Evolutionary conservation across 2,888 invertebrate genomes (phyloP), one percentile per base, ranked within the genome.

Genomic region (Phengaris arion): DNA sequence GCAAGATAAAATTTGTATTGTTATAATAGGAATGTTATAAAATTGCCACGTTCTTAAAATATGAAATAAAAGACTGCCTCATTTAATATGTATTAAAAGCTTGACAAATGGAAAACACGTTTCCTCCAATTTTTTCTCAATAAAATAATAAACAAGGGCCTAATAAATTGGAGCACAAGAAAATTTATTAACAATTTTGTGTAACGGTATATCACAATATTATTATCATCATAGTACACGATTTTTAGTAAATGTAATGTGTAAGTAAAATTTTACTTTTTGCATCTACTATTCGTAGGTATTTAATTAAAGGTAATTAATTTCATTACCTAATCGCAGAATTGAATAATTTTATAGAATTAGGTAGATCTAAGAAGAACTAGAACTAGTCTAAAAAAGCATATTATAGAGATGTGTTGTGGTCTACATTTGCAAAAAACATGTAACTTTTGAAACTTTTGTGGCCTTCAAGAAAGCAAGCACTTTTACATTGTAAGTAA

Each of bases 41-140:
- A 64, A 64, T 64, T 64, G 64, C 35, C 64, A 13, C 64, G 64
- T 64, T 64, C 64, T 45, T 64, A 64, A 59, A 64, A 64, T 64
- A 64, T 64, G 64, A 64, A 64, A 64, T 64, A 64, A 64, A 45
- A 45, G 35, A 64, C 64, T 64, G 22, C 59, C 35, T 64, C 35
- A 35, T 64, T 64, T 64, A 64, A 64, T 45, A 22, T 22, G 22
- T 22, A 64, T 64, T 64, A 64, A 64, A 64, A 64, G 35, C 64
- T 13, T 64, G 64, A 64, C 64, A 64, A 64, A 64, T 45, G 64
- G 64, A 64, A 64, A 64, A 45, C 35, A 13, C 64, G 64, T 45
- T 64, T 64, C 6, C 35, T 12, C 35, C 15, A 64, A 64, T 35
- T 64, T 64, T 64, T 64, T 64, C 64, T 35, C 35, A 12, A 64